A percentile compares a stretch with the other conserved stretches of the same genome.
Conservation (phyloP, 2,113 vertebrate genomes). For the Chionomys nivalis region DNA sequence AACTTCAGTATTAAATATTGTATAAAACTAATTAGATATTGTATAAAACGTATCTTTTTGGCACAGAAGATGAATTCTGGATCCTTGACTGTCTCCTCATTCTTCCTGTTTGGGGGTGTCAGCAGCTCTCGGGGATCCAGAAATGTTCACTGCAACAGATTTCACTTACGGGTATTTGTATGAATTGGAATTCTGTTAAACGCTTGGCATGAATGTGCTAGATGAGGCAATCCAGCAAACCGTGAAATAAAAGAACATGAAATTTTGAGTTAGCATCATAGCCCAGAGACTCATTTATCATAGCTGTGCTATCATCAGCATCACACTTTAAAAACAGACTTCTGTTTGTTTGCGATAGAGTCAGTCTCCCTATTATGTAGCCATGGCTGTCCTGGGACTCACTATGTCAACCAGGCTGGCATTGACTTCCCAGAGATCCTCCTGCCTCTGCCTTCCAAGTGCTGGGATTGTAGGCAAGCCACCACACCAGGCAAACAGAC, state of each 20-base stretch:
- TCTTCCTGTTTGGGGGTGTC: slow-evolving; percentile 30
- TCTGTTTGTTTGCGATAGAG: background rate
- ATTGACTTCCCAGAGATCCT: background rate
- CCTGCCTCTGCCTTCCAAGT: background rate
- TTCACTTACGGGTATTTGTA: slow-evolving; percentile 65
- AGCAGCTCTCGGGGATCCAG: slow-evolving; percentile 32
- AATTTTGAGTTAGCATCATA: slow-evolving; percentile 15
- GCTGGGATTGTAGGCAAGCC: background rate
- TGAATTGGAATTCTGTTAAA: slow-evolving; percentile 67
- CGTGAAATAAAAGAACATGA: slow-evolving; percentile 48
- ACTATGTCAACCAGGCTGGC: background rate
- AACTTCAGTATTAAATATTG: slow-evolving; percentile 55
- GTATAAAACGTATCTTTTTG: slow-evolving; percentile 29
- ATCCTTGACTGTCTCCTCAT: background rate
- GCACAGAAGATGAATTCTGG: slow-evolving; percentile 47
- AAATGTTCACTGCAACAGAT: slow-evolving; percentile 8
- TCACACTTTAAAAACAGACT: background rate
- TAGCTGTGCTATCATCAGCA: slow-evolving; percentile 35
- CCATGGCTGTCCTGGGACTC: background rate
- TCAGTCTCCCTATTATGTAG: background rate
- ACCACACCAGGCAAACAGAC: background rate
- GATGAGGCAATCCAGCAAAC: slow-evolving; percentile 49
- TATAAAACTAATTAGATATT: slow-evolving; percentile 46
- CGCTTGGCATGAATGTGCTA: slow-evolving; percentile 63
- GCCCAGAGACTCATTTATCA: slow-evolving; percentile 16